Evolutionary conservation across 2,888 invertebrate genomes (phyloP), one percentile per base, ranked within the genome.

Genomic region (Parnassius orleans): DNA sequence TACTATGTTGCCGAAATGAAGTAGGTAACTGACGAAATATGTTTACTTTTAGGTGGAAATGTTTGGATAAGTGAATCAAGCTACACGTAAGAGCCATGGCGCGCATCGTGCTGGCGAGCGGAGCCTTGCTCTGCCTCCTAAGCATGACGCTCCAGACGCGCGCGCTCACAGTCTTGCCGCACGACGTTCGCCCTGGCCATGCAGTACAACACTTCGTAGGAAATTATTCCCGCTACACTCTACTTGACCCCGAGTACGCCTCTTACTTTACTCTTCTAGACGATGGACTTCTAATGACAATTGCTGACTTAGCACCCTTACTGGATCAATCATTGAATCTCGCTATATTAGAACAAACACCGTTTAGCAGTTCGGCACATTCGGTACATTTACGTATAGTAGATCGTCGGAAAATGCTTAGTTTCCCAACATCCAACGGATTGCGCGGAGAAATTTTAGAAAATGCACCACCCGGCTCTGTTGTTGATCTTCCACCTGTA

Each of bases 271-370:
- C 98, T 10, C 95, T 98, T 69, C 93, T 98, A 63, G 95, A 95
- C 70, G 96, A 97, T 83, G 98, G 98, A 58, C 94, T 97, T 62
- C 95, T 98, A 63, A 98, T 98, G 97, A 97, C 97, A 53, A 97
- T 97, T 41, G 95, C 96, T 48, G 96, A 97, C 78, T 93, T 98
- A 51, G 94, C 95, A 59, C 96, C 97, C 12, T 88, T 98, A 66
- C 94, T 97, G 65, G 95, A 97, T 81, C 94, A 94, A 69, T 96
- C 96, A 0, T 95, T 97, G 41, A 95, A 96, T 79, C 93, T 97
- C 63, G 94, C 96, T 59, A 95, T 97, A 19, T 89, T 97, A 61
- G 97, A 97, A 79, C 96, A 97, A 80, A 94, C 95, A 55, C 95
- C 95, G 5, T 96, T 96, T 81, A 93, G 93, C 69, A 96, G 96